Percentiles rank a stretch among this genome's conserved stretches.
phyloP scores from a whole-genome alignment of 1,140 invertebrate species.

The Bombus superbus region DNA sequence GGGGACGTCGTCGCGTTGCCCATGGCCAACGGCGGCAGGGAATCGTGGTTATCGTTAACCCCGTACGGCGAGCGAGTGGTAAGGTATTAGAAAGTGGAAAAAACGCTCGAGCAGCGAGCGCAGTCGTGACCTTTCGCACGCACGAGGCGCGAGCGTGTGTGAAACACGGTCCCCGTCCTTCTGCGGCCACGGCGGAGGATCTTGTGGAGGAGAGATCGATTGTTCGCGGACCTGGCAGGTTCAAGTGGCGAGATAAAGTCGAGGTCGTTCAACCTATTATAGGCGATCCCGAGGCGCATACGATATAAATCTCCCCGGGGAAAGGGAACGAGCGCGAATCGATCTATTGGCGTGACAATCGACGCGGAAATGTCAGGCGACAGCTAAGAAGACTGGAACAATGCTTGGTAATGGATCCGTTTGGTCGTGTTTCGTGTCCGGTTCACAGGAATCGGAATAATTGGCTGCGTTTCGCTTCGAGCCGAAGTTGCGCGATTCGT shows the following conservation, averaged over 20 bases:
- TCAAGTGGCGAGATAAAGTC: constrained; percentile 68
- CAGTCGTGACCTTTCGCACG: constrained; percentile 70
- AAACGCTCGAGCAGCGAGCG: constrained; percentile 45
- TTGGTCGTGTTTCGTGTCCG: neutral
- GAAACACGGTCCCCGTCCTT: constrained; percentile 57
- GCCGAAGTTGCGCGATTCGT: neutral
- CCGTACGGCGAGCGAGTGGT: constrained; percentile 37
- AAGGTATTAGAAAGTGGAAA: constrained; percentile 66
- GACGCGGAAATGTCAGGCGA: constrained; percentile 64
- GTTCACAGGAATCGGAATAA: neutral
- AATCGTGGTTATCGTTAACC: constrained; percentile 62
- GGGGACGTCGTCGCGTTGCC: neutral
- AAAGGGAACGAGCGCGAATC: constrained; percentile 50
- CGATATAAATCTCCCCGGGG: constrained; percentile 69
- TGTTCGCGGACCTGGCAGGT: constrained; percentile 60
- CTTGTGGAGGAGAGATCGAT: constrained; percentile 60
- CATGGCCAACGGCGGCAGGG: neutral
- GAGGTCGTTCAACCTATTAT: constrained; percentile 72
- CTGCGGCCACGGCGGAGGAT: constrained; percentile 49
- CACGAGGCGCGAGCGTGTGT: constrained; percentile 54
- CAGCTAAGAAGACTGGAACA: constrained; percentile 45
- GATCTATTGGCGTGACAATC: constrained; percentile 46
- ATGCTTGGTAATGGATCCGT: constrained; percentile 63
- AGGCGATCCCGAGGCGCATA: constrained; percentile 56
- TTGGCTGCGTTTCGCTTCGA: neutral